These are phyloP conservation scores for Gnathonemus longibarbis DNA, from an alignment of 2,113 vertebrate species.

Conservation along the genomic window DNA sequence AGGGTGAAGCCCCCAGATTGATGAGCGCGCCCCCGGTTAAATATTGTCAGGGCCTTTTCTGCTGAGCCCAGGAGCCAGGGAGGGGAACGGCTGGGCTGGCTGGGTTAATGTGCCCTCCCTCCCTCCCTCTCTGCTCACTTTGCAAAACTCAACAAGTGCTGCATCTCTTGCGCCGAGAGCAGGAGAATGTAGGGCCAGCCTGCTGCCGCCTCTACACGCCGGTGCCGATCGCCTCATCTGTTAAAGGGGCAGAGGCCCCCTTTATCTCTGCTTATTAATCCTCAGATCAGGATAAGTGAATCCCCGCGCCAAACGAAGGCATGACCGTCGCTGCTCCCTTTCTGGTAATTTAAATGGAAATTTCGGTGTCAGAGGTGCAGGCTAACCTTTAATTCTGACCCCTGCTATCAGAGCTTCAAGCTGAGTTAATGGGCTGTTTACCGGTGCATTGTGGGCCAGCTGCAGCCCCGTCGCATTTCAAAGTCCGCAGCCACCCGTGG, in stretches of 20 bases:
- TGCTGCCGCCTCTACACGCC: conserved; percentile 14
- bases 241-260: neutral
- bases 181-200: conserved; percentile 43
- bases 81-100: conserved; percentile 47
- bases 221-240: neutral
- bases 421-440: conserved; percentile 15
- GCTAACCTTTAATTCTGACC: neutral
- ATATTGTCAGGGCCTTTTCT: conserved; percentile 59
- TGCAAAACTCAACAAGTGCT: conserved; percentile 45
- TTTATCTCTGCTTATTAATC: neutral
- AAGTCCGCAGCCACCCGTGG: neutral
- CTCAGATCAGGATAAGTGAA: neutral
- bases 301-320: neutral
- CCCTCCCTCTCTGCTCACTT: conserved; percentile 48
- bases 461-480: neutral
- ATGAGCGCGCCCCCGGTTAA: conserved; percentile 19
- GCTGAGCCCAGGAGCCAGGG: conserved; percentile 36
- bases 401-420: conserved; percentile 3
- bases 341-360: conserved; percentile 11
- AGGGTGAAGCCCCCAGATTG: conserved; percentile 13
- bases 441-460: neutral
- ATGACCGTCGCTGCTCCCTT: neutral
- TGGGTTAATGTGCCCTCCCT: conserved; percentile 53
- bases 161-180: conserved; percentile 35
- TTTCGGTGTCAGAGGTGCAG: neutral